Conservation (phyloP, 2,113 vertebrate species). For the Ciconia boyciana region DNA sequence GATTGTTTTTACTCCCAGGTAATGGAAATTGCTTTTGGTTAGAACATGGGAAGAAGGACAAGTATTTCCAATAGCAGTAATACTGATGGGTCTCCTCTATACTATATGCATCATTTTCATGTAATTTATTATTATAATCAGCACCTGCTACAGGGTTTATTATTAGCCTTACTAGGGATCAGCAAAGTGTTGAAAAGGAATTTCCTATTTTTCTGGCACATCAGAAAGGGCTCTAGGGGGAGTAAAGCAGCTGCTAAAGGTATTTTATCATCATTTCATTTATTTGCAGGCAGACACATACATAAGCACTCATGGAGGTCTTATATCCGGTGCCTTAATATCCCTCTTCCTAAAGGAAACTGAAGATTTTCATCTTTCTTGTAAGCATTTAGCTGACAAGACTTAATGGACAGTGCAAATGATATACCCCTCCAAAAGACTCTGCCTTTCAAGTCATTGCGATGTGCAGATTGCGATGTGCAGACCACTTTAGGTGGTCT, state of each 20-base stretch:
- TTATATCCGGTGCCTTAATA: neutral
- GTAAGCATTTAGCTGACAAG: neutral
- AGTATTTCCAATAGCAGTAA: neutral
- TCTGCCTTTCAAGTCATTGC: neutral
- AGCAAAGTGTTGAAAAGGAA: neutral
- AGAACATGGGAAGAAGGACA: neutral
- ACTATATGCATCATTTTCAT: neutral
- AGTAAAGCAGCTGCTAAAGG: neutral
- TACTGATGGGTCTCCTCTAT: neutral
- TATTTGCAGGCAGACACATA: neutral
- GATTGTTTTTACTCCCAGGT: neutral
- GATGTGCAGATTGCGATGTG: neutral
- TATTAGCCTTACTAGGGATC: neutral
- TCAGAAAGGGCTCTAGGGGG: neutral
- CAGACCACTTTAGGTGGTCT: neutral
- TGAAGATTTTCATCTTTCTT: neutral
- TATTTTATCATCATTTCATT: neutral
- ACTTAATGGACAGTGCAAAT: neutral
- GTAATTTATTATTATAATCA: neutral
- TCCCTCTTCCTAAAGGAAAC: neutral
- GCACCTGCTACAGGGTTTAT: neutral
- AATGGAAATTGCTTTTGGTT: neutral
- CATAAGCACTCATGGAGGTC: neutral
- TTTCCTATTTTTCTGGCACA: neutral
- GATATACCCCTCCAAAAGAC: neutral